Conservation (phyloP, 2,113 vertebrate species). For the Pygathrix nemaeus region DNA sequence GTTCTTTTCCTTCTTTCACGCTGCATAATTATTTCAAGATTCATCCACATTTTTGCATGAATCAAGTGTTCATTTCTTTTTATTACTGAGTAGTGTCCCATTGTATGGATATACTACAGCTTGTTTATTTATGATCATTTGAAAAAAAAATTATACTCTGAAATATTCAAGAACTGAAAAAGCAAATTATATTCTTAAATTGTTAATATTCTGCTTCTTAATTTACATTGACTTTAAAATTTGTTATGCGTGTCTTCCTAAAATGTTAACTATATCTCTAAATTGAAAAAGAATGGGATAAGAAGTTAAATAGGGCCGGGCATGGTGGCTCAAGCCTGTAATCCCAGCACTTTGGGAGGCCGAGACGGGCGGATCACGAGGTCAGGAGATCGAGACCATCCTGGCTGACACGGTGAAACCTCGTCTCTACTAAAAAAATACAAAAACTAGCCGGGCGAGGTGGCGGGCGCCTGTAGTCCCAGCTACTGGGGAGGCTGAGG, state of each 20-base stretch:
- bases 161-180: neutral
- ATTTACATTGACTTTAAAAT: slow-evolving; percentile 1
- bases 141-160: neutral
- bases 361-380: no score
- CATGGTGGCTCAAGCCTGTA: no score
- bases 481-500: no score
- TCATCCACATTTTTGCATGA: neutral
- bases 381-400: no score
- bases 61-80: neutral
- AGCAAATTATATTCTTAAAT: neutral
- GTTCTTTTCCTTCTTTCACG: neutral
- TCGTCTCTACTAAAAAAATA: no score
- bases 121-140: neutral
- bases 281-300: neutral
- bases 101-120: neutral
- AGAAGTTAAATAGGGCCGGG: neutral
- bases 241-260: neutral
- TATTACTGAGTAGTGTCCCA: neutral
- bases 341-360: no score
- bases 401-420: no score
- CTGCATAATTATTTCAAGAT: neutral
- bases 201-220: neutral
- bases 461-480: no score
- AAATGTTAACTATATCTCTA: neutral
- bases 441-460: no score